A percentile compares a stretch with the other conserved stretches of the same genome.
Evolutionary conservation across 1,140 invertebrate species (phyloP).

Genomic region (Lordiphosa mommai): DNA sequence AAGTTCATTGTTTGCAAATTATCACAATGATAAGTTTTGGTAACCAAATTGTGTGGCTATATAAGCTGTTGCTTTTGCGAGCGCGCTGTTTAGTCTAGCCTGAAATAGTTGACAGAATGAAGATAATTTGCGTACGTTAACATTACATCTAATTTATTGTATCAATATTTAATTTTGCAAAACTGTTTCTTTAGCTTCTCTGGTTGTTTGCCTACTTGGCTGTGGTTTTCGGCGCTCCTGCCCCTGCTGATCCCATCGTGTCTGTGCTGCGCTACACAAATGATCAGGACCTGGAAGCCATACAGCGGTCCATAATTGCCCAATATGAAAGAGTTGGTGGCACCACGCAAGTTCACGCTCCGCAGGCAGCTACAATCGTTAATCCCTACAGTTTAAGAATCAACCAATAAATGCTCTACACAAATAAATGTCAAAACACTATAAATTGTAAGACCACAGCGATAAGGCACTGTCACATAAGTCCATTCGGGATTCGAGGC

Average conservation of each 20-base stretch:
- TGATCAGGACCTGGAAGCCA: slow-evolving; percentile 55
- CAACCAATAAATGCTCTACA: slow-evolving; percentile 39
- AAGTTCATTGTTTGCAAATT: slow-evolving; percentile 67
- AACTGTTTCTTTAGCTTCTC: slow-evolving; percentile 22
- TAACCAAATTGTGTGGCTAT: slow-evolving; percentile 24
- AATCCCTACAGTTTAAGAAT: slow-evolving; percentile 45
- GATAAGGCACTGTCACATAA: slow-evolving; percentile 38
- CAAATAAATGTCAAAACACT: slow-evolving; percentile 48
- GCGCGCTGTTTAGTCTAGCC: slow-evolving; percentile 36
- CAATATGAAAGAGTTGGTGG: slow-evolving; percentile 61
- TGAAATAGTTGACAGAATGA: slow-evolving; percentile 37
- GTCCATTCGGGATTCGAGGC: slow-evolving; percentile 14
- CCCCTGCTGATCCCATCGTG: slow-evolving; percentile 37
- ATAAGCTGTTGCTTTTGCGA: slow-evolving; percentile 18
- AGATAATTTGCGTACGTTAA: slow-evolving; percentile 43
- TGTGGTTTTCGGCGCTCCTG: slow-evolving; percentile 15
- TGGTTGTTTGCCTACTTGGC: slow-evolving; percentile 40
- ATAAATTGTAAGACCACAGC: slow-evolving; percentile 18
- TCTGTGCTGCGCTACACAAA: slow-evolving; percentile 54
- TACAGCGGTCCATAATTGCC: slow-evolving; percentile 61
- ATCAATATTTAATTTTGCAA: background rate
- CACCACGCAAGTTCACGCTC: slow-evolving; percentile 46
- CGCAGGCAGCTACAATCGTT: slow-evolving; percentile 34
- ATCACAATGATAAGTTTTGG: slow-evolving; percentile 34
- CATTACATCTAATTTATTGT: no score